Conservation (phyloP, 2,797 vertebrate genomes). For the Schizopygopsis pylzovi region DNA sequence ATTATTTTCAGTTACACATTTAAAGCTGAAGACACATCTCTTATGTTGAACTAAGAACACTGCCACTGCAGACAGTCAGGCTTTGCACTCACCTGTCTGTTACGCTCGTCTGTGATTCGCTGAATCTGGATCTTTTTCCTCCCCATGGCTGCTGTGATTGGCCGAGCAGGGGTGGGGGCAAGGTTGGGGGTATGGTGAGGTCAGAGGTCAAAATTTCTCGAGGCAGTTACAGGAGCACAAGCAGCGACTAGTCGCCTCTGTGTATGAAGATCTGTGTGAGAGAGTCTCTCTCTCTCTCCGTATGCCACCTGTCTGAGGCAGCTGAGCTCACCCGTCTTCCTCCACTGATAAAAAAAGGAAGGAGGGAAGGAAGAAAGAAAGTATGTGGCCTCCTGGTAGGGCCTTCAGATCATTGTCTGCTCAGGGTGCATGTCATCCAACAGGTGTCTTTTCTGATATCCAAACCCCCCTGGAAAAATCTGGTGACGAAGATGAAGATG, state of each 20-base stretch:
- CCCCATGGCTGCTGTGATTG: conserved; percentile 86
- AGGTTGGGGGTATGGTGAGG: conserved; percentile 57
- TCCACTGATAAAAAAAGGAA: conserved; percentile 63
- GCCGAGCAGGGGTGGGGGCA: conserved; percentile 64
- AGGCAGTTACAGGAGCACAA: conserved; percentile 57
- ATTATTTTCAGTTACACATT: background rate
- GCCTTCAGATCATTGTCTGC: conserved; percentile 79
- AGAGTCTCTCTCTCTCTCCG: conserved; percentile 48
- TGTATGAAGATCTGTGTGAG: conserved; percentile 39
- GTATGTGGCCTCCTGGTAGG: conserved; percentile 61
- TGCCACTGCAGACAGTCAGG: background rate
- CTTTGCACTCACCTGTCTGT: conserved; percentile 86
- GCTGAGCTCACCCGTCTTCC: conserved; percentile 62
- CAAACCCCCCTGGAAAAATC: conserved; percentile 63
- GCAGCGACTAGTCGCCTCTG: conserved; percentile 47
- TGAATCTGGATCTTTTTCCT: conserved; percentile 99
- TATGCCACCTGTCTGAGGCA: conserved; percentile 62
- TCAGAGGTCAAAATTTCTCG: conserved; percentile 66
- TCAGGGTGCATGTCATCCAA: conserved; percentile 68
- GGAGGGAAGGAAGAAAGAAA: conserved; percentile 74
- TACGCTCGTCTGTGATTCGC: conserved; percentile 97
- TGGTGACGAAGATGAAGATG: conserved; percentile 49
- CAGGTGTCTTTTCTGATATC: conserved; percentile 66
- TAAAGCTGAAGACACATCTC: background rate
- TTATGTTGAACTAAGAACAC: background rate